phyloP scores from a whole-genome alignment of 1,140 invertebrate species.

The Hormaphis cornu region DNA sequence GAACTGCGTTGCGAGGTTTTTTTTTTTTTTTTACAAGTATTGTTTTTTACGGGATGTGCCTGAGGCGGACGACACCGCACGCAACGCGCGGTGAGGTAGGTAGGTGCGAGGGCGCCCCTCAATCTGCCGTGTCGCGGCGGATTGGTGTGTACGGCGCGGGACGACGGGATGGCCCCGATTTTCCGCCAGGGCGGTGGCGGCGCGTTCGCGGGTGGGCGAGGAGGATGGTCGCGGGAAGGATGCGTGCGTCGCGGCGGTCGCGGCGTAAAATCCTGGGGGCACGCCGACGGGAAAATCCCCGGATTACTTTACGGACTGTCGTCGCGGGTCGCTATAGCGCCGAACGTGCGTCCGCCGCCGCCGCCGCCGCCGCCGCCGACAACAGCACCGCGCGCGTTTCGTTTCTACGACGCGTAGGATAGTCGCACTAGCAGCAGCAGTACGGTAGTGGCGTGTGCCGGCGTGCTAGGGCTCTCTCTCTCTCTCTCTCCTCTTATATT shows the following conservation, averaged over 20 bases:
- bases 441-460: not conserved
- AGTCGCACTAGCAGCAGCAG: not conserved
- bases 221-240: not conserved
- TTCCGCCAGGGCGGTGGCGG: not conserved
- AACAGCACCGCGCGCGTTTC: slow-evolving; percentile 14
- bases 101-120: not conserved
- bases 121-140: not conserved
- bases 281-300: slow-evolving; percentile 28
- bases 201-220: not conserved
- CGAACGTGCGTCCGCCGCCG: slow-evolving; percentile 10
- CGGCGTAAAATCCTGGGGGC: slow-evolving; percentile 27
- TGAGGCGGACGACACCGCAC: slow-evolving; percentile 16
- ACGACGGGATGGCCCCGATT: slow-evolving; percentile 20
- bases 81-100: not conserved
- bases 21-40: too few relatives aligned
- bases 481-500: not conserved
- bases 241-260: not conserved
- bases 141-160: not conserved
- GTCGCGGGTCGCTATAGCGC: slow-evolving; percentile 21
- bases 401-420: not conserved
- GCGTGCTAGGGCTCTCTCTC: not conserved
- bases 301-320: slow-evolving; percentile 31
- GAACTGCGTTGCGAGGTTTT: too few relatives aligned
- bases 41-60: too few relatives aligned
- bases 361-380: not conserved